Base-by-base conservation (phyloP, 2,113 vertebrate species). In the Anoura caudifer region DNA sequence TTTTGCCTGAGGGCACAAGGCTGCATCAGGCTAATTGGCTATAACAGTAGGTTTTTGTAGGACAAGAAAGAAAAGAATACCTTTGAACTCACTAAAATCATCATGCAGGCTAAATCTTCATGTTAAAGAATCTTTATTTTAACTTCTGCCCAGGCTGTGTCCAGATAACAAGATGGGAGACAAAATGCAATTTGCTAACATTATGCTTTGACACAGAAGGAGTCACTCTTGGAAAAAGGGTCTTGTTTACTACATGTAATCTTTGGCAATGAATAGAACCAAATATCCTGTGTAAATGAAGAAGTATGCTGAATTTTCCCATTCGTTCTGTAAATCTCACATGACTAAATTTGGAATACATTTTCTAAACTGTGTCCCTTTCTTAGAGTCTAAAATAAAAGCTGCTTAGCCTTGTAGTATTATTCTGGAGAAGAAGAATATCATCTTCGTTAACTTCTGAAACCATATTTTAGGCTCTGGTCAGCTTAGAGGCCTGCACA, bases 351-450 rank as follows among this genome's bases (percentile, higher is more conserved):
- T 36, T 61, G 72, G n/a, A 75, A 59, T 41, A 52, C 2, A 72
- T 70, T 97, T 96, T 85, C 52, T 65, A 87, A 96, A 86, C 9
- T 36, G 14, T 43, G 16, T 41, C 79, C 28, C 84, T 70, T 41
- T 86, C 95, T 90, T 36, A 84, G 9, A 83, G 5, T 22, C 31
- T 5, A 75, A 43, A 41, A 73, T 33, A 70, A 89, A 95, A 4
- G 22, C 63, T 50, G 13, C 36, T 79, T 67, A 87, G 31, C 26
- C 45, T 87, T 67, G 28, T 15, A 33, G 54, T 92, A 93, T 80
- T 77, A 47, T 14, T 38, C 13, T 84, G 14, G 36, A 36, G 43
- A 65, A 93, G 24, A 59, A 79, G 14, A 91, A 65, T 17, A 1
- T 26, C 24, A 70, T 82, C 43, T 95, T 17, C 2, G 26, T 22